Evolutionary conservation across 2,113 vertebrate species (phyloP).

Genomic region (Podilymbus podiceps): DNA sequence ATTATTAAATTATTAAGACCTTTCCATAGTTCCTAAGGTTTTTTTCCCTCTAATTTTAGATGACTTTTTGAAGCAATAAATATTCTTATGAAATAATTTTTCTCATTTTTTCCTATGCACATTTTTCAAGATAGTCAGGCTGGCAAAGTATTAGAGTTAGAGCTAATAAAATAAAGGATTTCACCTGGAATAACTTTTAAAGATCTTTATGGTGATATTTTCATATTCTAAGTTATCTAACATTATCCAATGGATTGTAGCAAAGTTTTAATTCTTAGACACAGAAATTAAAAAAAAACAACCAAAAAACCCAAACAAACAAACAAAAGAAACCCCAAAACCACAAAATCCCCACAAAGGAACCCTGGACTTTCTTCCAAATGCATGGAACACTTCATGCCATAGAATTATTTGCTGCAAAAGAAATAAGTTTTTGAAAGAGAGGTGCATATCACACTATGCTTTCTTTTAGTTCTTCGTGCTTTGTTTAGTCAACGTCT

Average conservation of each 20-base stretch:
- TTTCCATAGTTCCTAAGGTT: neutral
- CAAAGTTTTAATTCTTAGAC: neutral
- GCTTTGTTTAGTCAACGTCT: neutral
- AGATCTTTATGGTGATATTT: neutral
- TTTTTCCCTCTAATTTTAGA: neutral
- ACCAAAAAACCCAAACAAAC: too few relatives aligned
- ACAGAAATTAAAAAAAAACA: neutral
- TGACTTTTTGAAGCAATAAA: neutral
- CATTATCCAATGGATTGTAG: neutral
- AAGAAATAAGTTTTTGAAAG: neutral
- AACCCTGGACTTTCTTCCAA: neutral
- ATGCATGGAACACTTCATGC: neutral
- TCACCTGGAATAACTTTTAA: neutral
- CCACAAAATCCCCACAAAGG: neutral
- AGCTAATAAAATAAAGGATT: neutral
- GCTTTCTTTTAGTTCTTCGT: neutral
- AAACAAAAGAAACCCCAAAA: neutral
- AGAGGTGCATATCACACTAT: rapidly evolving
- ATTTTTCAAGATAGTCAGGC: neutral
- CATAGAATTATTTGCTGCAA: neutral
- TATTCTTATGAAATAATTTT: neutral
- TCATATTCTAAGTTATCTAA: neutral
- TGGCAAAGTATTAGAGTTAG: neutral
- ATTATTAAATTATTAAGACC: conserved; percentile 44
- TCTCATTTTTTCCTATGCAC: neutral